Base-by-base conservation (phyloP, 2,888 invertebrate genomes). In the Cephus pygmeus region DNA sequence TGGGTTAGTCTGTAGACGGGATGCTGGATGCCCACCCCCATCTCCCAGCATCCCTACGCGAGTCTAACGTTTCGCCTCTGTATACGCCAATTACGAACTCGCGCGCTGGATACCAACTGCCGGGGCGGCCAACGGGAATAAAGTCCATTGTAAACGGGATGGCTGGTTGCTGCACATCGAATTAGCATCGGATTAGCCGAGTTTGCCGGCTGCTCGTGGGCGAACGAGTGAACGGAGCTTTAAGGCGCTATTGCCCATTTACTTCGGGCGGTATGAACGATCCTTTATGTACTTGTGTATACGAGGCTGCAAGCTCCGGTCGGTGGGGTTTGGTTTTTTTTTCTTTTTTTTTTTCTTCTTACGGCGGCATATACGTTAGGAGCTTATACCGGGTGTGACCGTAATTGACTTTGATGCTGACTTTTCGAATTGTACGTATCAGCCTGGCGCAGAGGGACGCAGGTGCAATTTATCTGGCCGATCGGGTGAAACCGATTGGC, bases 121-220 rank as follows among this genome's bases (percentile, higher is more conserved):
- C 75, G 69, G 34, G 75, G 71, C 76, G 34, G 76, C 78, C 73
- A 75, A 78, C 76, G 79, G 74, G 75, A 76, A 83, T 82, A 84
- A 86, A 86, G 83, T 83, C 87, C 82, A 88, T 88, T 88, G 87
- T 87, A 80, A 84, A 85, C 85, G 82, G 83, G 82, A 86, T 85
- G 86, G 83, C 80, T 81, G 85, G 82, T 83, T 81, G 83, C 86
- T 85, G 88, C 87, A 88, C 87, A 87, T 89, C 84, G 85, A 88
- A 89, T 90, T 88, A 88, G 87, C 89, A 88, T 89, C 79, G 83
- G 86, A 88, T 88, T 89, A 89, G 86, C 86, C 87, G 86, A 88
- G 87, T 88, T 88, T 84, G 85, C 80, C 75, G 79, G 76, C 71
- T 31, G 33, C 30, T 71, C n/a, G 4, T 71, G 12, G 40, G 23